Base-by-base conservation (phyloP, 2,888 invertebrate species). In the Parnassius mnemosyne region DNA sequence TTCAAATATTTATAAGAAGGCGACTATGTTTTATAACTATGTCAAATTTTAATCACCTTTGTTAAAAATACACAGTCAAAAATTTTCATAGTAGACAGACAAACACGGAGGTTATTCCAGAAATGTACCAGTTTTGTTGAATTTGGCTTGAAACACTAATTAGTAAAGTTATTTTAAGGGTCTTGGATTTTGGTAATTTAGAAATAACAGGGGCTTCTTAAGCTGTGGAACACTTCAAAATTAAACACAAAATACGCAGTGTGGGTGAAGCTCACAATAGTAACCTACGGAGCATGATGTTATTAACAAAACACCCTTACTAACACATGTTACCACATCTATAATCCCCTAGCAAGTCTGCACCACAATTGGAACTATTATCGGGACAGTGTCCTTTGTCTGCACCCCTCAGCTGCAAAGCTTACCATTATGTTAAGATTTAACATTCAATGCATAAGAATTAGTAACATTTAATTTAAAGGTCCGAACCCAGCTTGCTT, bases 361-460 rank as follows among this genome's bases (percentile, higher is more conserved):
- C 59, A 34, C 63, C 63, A 63, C 63, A 63, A 63, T 60, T 63
- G 63, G 63, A 53, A 60, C 55, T 60, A 63, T 63, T 63, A 63
- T 63, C 63, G 47, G 63, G 50, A 52, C 63, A 59, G 52, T 52
- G 56, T 60, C 55, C 63, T 63, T 63, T 63, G 63, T 63, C n/a
- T n/a, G 44, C 56, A 52, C 59, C 63, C 63, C 60, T 53, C 60
- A 43, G 46, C 34, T 56, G 56, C 63, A 56, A 47, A 34, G 51
- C 53, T 16, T n/a, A 49, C 51, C 56, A 54, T 59, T 55, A 52
- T 51, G 59, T 55, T 59, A 25, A 42, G 42, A 52, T 59, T 52
- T 34, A 53, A 60, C 55, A 51, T 63, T 63, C 53, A 60, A 63
- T 63, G 63, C 63, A 63, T 63, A 53, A 53, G 63, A 63, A 63